phyloP scores from a whole-genome alignment of 2,797 vertebrate genomes.

The Hypotaenidia okinawae region DNA sequence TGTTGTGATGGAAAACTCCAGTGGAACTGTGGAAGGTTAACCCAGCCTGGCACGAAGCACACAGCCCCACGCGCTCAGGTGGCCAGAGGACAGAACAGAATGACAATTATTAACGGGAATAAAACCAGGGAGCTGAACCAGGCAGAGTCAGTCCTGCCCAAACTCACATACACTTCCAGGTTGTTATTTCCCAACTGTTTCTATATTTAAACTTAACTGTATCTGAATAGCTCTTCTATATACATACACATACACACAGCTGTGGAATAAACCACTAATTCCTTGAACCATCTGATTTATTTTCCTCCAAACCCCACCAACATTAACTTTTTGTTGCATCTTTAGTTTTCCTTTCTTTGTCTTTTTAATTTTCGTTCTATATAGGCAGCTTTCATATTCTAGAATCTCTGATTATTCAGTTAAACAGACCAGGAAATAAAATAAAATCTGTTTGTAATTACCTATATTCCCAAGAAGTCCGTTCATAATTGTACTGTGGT shows the following conservation, averaged over 20 bases:
- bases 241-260: background rate
- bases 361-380: background rate
- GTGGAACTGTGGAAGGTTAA: background rate
- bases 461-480: conserved; percentile 94
- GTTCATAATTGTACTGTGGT: conserved; percentile 89
- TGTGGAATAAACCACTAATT: background rate
- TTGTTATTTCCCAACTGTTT: background rate
- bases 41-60: background rate
- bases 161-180: background rate
- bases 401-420: background rate
- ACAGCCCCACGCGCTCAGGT: background rate
- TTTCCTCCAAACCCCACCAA: background rate
- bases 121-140: background rate
- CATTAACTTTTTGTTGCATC: background rate
- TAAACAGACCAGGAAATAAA: conserved; percentile 25
- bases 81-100: background rate
- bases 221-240: background rate
- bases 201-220: background rate
- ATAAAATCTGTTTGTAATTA: conserved; percentile 75
- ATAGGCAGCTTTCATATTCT: background rate
- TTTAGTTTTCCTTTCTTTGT: background rate
- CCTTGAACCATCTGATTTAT: background rate
- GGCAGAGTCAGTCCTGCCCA: background rate
- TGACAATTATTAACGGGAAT: background rate
- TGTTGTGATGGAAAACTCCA: background rate